phyloP scores from a whole-genome alignment of 2,888 invertebrate species.

The Morinoia aosen region DNA sequence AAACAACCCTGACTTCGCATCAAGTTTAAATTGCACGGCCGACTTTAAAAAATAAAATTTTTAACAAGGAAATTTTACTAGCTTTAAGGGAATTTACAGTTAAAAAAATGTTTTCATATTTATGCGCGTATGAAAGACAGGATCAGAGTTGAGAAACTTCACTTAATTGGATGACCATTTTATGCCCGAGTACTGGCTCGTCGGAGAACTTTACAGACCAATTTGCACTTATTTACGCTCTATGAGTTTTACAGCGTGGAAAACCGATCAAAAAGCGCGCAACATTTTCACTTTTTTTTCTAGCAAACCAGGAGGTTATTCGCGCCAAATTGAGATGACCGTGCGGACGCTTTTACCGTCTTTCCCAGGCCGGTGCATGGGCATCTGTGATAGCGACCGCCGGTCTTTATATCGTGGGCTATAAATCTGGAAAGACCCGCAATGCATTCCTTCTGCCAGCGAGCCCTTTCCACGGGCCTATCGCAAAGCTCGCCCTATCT shows the following conservation, averaged over 20 bases:
- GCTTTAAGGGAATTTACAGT: no score
- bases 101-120: not conserved
- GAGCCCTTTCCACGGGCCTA: not conserved
- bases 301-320: not conserved
- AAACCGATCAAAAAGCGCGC: not conserved
- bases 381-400: constrained; percentile 12
- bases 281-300: not conserved
- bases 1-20: no score
- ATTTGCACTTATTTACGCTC: not conserved
- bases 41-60: no score
- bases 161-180: not conserved
- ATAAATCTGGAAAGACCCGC: not conserved
- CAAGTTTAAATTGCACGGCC: no score
- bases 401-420: not conserved
- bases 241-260: not conserved
- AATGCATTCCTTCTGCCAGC: constrained; percentile 12
- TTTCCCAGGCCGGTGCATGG: not conserved
- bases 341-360: not conserved
- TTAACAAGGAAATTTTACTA: no score
- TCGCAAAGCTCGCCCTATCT: constrained; percentile 6
- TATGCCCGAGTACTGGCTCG: not conserved
- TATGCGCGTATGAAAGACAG: not conserved
- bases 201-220: not conserved
- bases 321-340: not conserved
- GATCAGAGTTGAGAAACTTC: not conserved